Base-by-base conservation (phyloP, 2,113 vertebrate genomes). In the Parus major region DNA sequence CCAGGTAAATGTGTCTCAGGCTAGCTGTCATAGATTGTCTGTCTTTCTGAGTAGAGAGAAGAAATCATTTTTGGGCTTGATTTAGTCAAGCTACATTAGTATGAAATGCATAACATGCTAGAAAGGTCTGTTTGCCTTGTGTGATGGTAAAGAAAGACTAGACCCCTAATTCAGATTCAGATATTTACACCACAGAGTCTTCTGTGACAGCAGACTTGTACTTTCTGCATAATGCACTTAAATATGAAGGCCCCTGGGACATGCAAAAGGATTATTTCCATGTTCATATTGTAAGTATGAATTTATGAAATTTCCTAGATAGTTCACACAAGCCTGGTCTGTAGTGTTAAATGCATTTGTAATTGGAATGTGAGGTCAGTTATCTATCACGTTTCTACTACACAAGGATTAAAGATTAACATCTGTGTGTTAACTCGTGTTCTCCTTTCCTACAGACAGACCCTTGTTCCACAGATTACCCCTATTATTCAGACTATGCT, bases 361-460 rank as follows among this genome's bases (percentile, higher is more conserved):
- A 59, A 55, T 29, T 55, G 33, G 20, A 15, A 14, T 29, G 5
- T n/a, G 42, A 33, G 46, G n/a, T 59, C 6, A 10, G 28, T n/a
- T 73, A 44, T 49, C 31, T 64, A 11, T 47, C 24, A 18, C 31
- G 29, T 87, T 72, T 53, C 47, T 65, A 28, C 31, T 50, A 3
- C 3, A 20, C 5, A 69, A 49, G n/a, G n/a, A 61, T 41, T 39
- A 65, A 69, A 84, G 46, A 71, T 57, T 63, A 35, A 60, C 22
- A 25, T 4, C n/a, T 44, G 7, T 52, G 17, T 75, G 20, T 73
- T 94, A 66, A 95, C 73, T 27, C 23, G 2, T 69, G 28, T 42
- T 89, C 5, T 91, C 65, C 33, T 90, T 55, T 96, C 50, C 95
- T 61, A 53, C 94, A 97, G 96, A 88, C 94, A 76, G 91, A 75